Conservation (phyloP, 2,888 invertebrate genomes). For the Strigamia crassipes region DNA sequence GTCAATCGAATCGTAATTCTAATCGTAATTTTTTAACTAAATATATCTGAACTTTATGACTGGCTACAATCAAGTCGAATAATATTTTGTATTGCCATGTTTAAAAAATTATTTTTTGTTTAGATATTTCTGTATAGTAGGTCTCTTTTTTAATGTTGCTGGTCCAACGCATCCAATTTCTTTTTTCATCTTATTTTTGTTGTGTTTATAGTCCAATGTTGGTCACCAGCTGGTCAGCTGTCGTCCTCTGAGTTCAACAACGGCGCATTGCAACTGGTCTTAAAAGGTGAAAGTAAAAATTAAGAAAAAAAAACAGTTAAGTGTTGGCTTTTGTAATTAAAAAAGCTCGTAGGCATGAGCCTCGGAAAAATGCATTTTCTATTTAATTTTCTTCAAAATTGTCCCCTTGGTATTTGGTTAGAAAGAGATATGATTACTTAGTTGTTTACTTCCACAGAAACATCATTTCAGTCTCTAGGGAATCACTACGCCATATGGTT, state of each 20-base stretch:
- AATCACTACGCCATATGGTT: not conserved
- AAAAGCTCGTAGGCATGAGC: not conserved
- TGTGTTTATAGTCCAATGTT: conserved; percentile 23
- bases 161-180: not conserved
- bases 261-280: conserved; percentile 43
- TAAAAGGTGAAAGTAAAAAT: conserved; percentile 42
- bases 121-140: not conserved
- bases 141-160: not conserved
- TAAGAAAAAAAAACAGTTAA: conserved; percentile 8
- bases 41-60: too few relatives aligned
- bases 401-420: not conserved
- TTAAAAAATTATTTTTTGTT: too few relatives aligned
- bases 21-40: too few relatives aligned
- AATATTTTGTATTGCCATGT: too few relatives aligned
- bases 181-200: not conserved
- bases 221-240: conserved; percentile 20
- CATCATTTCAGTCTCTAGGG: not conserved
- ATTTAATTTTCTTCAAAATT: conserved; percentile 2
- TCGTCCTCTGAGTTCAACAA: not conserved
- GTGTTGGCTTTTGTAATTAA: conserved; percentile 10
- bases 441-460: not conserved
- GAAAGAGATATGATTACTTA: not conserved
- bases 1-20: too few relatives aligned
- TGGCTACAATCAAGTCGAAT: too few relatives aligned
- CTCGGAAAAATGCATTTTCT: not conserved